phyloP scores from a whole-genome alignment of 2,797 vertebrate species.

The Etheostoma nigrum region DNA sequence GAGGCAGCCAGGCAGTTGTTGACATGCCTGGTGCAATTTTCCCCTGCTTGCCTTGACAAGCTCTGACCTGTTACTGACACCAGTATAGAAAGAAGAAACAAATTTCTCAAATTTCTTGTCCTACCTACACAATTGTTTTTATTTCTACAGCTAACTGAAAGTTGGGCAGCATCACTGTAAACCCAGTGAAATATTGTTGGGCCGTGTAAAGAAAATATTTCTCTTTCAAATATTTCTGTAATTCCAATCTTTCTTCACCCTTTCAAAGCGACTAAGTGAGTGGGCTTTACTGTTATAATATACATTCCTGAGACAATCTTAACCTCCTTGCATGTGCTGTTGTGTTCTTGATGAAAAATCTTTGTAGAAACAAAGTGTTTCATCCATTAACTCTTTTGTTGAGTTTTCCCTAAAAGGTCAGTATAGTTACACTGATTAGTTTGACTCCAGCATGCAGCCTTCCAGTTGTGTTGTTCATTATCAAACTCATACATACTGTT shows the following conservation, averaged over 20 bases:
- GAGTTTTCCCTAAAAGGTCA: neutral
- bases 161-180: neutral
- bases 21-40: conserved; percentile 66
- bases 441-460: neutral
- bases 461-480: neutral
- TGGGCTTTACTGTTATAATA: neutral
- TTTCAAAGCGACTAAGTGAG: neutral
- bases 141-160: neutral
- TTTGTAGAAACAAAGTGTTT: neutral
- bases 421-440: neutral
- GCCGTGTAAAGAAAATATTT: neutral
- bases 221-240: conserved; percentile 2
- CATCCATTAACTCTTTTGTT: neutral
- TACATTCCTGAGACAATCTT: neutral
- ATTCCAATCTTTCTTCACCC: neutral
- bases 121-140: neutral
- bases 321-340: neutral
- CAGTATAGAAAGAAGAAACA: conserved; percentile 33
- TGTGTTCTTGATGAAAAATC: conserved; percentile 7
- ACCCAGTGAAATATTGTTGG: neutral
- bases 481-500: conserved; percentile 85
- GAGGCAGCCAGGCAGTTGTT: conserved; percentile 25
- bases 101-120: neutral
- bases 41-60: conserved; percentile 60
- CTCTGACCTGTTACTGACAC: conserved; percentile 64